Evolutionary conservation across 2,113 vertebrate genomes (phyloP).

Genomic region (Pangasianodon gigas): DNA sequence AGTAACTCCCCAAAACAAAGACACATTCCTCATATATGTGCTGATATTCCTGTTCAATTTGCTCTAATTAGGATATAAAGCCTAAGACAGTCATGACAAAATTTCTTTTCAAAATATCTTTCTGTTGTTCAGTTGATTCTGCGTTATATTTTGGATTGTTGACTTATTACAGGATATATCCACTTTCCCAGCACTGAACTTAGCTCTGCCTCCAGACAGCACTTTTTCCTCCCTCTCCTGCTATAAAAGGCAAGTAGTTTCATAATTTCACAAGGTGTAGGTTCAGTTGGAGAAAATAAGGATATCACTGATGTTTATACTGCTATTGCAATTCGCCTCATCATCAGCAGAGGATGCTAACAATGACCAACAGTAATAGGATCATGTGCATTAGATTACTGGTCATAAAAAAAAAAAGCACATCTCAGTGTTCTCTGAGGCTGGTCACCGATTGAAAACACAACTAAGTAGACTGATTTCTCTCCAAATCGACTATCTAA

Average conservation of each 20-base stretch:
- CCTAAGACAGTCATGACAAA: background rate
- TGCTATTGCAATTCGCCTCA: background rate
- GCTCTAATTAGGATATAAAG: background rate
- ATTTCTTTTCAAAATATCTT: background rate
- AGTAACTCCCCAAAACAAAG: background rate
- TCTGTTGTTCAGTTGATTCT: background rate
- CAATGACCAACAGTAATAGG: background rate
- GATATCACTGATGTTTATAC: background rate
- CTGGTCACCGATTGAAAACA: constrained; percentile 15
- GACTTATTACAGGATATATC: background rate
- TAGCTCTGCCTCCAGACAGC: background rate
- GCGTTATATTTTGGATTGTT: background rate
- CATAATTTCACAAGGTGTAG: background rate
- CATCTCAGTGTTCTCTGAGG: background rate
- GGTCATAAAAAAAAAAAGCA: background rate
- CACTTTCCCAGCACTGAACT: background rate
- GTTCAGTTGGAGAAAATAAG: background rate
- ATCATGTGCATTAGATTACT: background rate
- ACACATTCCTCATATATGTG: background rate
- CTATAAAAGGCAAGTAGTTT: background rate
- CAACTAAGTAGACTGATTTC: constrained; percentile 4
- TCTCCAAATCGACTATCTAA: constrained; percentile 22
- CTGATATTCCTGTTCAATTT: background rate
- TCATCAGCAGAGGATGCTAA: background rate
- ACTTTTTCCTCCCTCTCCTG: background rate